Evolutionary conservation across 2,888 invertebrate genomes (phyloP), one percentile per base, ranked within the genome.

Genomic region (Acanthosepion lycidas): DNA sequence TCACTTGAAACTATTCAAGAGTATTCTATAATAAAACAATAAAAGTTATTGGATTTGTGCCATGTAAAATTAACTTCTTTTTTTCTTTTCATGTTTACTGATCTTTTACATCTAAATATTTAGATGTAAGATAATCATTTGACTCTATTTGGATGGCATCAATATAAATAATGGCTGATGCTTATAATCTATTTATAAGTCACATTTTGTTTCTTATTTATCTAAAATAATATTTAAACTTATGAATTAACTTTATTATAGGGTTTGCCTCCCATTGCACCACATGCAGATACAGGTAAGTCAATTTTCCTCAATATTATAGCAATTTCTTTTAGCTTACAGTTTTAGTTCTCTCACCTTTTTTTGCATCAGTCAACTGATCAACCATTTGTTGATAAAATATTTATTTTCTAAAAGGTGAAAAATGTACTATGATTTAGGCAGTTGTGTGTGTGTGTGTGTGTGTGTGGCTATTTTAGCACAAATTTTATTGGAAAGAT

Each of bases 271-370:
- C 93, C 93, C 53, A 93, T 93, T 53, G 53, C 51, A 93, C 20
- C 93, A n/a, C 53, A 51, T 53, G 91, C 53, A 91, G 78, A 48
- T 91, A 91, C 94, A 91, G 94, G 94, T 93, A 94, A 94, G 94
- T 94, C 91, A 15, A 49, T 92, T 48, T 94, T 49, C 4, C 92
- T 92, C 48, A 55, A 49, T 94, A 33, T 92, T 23, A 33, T 26
- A n/a, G 26, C n/a, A 12, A 12, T 23, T 59, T 59, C 23, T 59
- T 23, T 59, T 15, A 51, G 51, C 3, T 15, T 51, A 12, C 15
- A 51, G 51, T 0, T 51, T 51, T 15, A 15, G 8, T 0, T 8
- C 51, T 51, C 8, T 51, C 6, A 8, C 0, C 51, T 51, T 12
- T 51, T 12, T 51, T 51, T 12, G 51, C 15, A 51, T 51, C 51